Conservation (phyloP, 2,113 vertebrate genomes). For the Tapirus terrestris region DNA sequence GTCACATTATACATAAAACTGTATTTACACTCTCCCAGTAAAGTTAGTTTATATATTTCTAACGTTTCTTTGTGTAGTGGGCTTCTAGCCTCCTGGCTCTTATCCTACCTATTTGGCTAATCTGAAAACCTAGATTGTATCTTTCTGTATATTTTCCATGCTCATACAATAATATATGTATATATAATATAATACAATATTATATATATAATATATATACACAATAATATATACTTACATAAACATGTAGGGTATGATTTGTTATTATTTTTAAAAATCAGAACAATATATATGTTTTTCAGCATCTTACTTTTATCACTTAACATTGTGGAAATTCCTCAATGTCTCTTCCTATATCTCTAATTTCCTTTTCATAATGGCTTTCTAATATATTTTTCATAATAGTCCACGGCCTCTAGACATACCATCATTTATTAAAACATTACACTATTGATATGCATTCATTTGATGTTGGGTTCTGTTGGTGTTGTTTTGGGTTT, state of each 20-base stretch:
- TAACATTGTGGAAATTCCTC: neutral
- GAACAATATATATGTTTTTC: neutral
- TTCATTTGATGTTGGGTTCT: neutral
- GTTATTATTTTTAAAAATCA: neutral
- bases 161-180: neutral
- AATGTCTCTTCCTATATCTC: neutral
- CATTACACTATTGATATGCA: neutral
- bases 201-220: too few relatives aligned
- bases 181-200: too few relatives aligned
- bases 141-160: neutral
- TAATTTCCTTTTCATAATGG: neutral
- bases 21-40: neutral
- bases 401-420: neutral
- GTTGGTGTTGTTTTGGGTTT: neutral
- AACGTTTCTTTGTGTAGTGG: neutral
- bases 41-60: neutral
- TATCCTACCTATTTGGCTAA: neutral
- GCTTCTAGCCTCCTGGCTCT: neutral
- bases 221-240: neutral
- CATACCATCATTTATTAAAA: slow-evolving; percentile 10
- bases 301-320: neutral
- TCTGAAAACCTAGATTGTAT: neutral
- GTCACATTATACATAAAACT: neutral
- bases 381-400: neutral
- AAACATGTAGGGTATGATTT: neutral